Evolutionary conservation across 2,797 vertebrate genomes (phyloP).

Genomic region (Lerista edwardsae): DNA sequence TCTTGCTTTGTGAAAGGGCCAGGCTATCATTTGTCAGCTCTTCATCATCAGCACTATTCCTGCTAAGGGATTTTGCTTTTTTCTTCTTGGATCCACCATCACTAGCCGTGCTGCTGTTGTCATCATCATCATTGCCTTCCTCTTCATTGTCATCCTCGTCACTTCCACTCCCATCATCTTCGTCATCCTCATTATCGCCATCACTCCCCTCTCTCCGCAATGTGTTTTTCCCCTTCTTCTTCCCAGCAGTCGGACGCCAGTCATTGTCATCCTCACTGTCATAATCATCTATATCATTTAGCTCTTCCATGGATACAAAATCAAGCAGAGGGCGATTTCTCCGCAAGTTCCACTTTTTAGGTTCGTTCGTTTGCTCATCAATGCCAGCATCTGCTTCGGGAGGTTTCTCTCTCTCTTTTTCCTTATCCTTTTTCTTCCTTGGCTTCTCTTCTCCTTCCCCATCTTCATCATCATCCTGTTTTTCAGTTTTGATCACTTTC

Average conservation of each 20-base stretch:
- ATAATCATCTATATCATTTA: constrained; percentile 98
- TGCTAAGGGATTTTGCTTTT: constrained; percentile 88
- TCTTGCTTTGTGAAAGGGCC: constrained; percentile 95
- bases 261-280: constrained; percentile 99
- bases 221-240: constrained; percentile 84
- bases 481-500: constrained; percentile 83
- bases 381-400: constrained; percentile 69
- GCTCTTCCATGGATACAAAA: constrained; percentile 95
- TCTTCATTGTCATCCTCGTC: constrained; percentile 83
- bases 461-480: constrained; percentile 68
- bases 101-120: constrained; percentile 88
- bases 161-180: constrained; percentile 82
- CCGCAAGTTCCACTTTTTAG: constrained; percentile 98
- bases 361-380: constrained; percentile 86
- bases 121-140: constrained; percentile 76
- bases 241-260: constrained; percentile 91
- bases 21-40: constrained; percentile 97
- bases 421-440: constrained; percentile 82
- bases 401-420: constrained; percentile 75
- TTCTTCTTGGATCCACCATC: constrained; percentile 88
- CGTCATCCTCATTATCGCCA: constrained; percentile 85
- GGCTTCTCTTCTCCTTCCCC: constrained; percentile 73
- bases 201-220: constrained; percentile 84
- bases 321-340: constrained; percentile 93
- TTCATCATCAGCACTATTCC: constrained; percentile 88